phyloP scores from a whole-genome alignment of 2,113 vertebrate species.

The Oceanites oceanicus region DNA sequence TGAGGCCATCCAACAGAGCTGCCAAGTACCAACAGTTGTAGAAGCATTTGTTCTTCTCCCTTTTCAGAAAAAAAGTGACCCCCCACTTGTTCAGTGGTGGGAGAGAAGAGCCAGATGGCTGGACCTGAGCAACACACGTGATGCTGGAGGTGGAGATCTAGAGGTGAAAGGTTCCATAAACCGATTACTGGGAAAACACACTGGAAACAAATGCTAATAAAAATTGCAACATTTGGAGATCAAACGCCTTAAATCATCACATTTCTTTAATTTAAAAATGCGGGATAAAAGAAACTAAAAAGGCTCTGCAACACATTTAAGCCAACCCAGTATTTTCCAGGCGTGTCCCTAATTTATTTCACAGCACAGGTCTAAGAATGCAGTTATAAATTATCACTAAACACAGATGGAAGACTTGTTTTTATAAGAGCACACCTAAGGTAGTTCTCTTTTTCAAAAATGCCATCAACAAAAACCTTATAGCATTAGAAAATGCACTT shows the following conservation, averaged over 20 bases:
- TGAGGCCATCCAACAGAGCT: background rate
- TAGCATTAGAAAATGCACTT: background rate
- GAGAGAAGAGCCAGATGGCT: slow-evolving; percentile 49
- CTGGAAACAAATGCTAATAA: slow-evolving; percentile 39
- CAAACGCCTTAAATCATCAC: slow-evolving; percentile 17
- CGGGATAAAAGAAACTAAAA: background rate
- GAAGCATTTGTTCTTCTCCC: background rate
- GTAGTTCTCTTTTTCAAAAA: background rate
- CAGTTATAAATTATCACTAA: background rate
- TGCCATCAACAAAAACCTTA: background rate
- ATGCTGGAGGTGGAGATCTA: background rate
- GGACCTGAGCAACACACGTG: background rate
- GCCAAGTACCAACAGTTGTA: background rate
- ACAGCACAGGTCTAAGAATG: background rate
- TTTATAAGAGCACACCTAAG: background rate
- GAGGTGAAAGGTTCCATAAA: slow-evolving; percentile 38
- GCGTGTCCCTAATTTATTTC: background rate
- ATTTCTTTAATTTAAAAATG: slow-evolving; percentile 37
- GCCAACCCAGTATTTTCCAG: background rate
- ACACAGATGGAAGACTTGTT: background rate
- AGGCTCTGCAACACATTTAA: background rate
- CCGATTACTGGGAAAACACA: background rate
- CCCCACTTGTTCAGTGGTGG: background rate
- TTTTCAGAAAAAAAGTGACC: background rate
- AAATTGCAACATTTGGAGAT: slow-evolving; percentile 6